phyloP scores from a whole-genome alignment of 2,888 invertebrate species.

The Dicroscelio sp. region DNA sequence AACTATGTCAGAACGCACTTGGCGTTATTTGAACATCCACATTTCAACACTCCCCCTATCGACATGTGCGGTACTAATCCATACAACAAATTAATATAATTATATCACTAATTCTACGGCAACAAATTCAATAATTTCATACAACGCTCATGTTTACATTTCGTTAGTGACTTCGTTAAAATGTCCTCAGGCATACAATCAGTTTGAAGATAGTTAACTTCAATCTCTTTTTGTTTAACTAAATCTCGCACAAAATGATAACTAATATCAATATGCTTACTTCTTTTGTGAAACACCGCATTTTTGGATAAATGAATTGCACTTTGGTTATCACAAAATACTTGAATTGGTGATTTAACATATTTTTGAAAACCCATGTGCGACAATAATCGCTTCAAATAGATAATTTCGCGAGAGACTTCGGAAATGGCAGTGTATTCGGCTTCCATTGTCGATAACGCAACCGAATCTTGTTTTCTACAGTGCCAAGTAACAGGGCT shows the following conservation, averaged over 20 bases:
- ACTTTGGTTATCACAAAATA: constrained; percentile 60
- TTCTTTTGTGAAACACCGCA: constrained; percentile 30
- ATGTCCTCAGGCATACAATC: constrained; percentile 4
- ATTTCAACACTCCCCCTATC: constrained; percentile 47
- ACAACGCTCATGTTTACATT: constrained; percentile 30
- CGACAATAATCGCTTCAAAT: constrained; percentile 31
- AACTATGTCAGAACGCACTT: too few relatives aligned
- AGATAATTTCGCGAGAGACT: constrained; percentile 38
- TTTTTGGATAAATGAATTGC: constrained; percentile 30
- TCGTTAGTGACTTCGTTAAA: constrained; percentile 25
- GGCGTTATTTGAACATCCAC: too few relatives aligned
- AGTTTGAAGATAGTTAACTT: constrained; percentile 21
- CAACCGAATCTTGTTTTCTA: constrained; percentile 53
- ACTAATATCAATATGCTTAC: constrained; percentile 42
- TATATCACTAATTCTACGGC: too few relatives aligned
- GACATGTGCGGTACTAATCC: constrained; percentile 3
- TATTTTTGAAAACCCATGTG: constrained; percentile 65
- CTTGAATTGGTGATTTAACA: constrained; percentile 21
- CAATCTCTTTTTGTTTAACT: background rate
- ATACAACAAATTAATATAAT: background rate
- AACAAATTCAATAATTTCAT: background rate
- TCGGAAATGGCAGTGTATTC: constrained; percentile 67
- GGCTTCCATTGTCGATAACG: constrained; percentile 52
- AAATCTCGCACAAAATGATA: constrained; percentile 34
- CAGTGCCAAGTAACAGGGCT: constrained; percentile 66